Conservation (phyloP, 2,113 vertebrate genomes). For the Chloebia gouldiae region DNA sequence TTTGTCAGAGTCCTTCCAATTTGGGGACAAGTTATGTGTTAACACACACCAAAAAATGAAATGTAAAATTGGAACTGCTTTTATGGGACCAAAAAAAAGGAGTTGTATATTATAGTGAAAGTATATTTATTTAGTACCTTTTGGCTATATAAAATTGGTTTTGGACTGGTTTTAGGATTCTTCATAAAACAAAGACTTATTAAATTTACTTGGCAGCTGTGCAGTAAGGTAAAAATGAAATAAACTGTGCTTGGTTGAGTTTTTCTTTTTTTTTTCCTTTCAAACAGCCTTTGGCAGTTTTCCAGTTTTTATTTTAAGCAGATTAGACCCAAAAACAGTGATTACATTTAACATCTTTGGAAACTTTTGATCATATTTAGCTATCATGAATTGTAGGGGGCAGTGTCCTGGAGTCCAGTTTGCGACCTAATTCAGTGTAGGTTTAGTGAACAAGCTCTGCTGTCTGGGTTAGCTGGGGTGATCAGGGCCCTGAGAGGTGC, state of each 20-base stretch:
- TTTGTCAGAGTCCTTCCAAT: not conserved
- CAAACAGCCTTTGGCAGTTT: slow-evolving; percentile 52
- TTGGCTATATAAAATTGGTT: slow-evolving; percentile 67
- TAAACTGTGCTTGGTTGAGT: slow-evolving; percentile 6
- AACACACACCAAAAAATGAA: not conserved
- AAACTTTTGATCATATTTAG: slow-evolving; percentile 27
- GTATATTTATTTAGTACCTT: slow-evolving; percentile 54
- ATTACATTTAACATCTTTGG: slow-evolving; percentile 41
- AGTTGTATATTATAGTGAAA: not conserved
- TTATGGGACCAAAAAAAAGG: not conserved
- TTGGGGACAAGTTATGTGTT: not conserved
- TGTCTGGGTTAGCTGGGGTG: not conserved
- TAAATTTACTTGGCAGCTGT: slow-evolving; percentile 74
- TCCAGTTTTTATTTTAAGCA: slow-evolving; percentile 67
- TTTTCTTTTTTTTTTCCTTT: not conserved
- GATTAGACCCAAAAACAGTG: slow-evolving; percentile 45
- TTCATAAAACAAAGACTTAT: slow-evolving; percentile 76
- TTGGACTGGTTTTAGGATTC: slow-evolving; percentile 65
- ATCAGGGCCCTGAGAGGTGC: not conserved
- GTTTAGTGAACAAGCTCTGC: not conserved
- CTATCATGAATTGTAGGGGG: not conserved
- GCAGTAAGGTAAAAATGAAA: slow-evolving; percentile 60
- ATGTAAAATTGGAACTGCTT: not conserved
- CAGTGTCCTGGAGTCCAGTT: not conserved
- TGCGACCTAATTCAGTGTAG: not conserved